Base-by-base conservation (phyloP, 2,888 invertebrate species). In the Muscina levida region DNA sequence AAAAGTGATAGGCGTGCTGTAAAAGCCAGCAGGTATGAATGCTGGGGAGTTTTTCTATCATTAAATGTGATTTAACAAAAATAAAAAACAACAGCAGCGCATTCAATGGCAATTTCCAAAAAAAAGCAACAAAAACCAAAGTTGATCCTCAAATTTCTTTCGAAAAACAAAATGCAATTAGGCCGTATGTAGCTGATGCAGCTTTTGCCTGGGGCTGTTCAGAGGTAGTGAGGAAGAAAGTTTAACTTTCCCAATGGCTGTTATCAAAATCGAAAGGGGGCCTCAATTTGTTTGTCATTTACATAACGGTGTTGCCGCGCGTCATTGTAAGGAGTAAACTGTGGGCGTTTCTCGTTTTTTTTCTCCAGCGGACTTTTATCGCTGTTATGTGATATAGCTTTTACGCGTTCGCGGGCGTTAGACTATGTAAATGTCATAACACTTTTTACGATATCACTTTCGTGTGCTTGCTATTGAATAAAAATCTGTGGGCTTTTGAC, bases 321-420 rank as follows among this genome's bases (percentile, higher is more conserved):
- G 65, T 51, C 10, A 37, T 73, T 73, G 10, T 37, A 56, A 51
- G 62, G 11, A 59, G 62, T 56, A 79, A 68, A 67, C 44, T 24
- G 75, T 79, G 79, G 79, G 79, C 79, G 79, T 72, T 79, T 72
- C n/a, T n/a, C 39, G 44, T 62, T 31, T 31, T 31, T n/a, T n/a
- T n/a, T n/a, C n/a, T n/a, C n/a, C n/a, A 31, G 31, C 31, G 11
- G 48, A n/a, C 71, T 65, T 59, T 79, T 75, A 72, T 74, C 74
- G 46, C 48, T 66, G 5, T 42, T 53, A 42, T 72, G 39, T 68
- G 59, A 1, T 17, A 42, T 51, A 11, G 42, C 39, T 6, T 44
- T 24, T 44, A 39, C 4, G 13, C 4, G 37, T 46, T 17, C n/a
- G 65, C 26, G 26, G 37, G 53, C 44, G 53, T 70, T n/a, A n/a